Conservation (phyloP, 2,797 vertebrate species). For the Onychomys arenicola region DNA sequence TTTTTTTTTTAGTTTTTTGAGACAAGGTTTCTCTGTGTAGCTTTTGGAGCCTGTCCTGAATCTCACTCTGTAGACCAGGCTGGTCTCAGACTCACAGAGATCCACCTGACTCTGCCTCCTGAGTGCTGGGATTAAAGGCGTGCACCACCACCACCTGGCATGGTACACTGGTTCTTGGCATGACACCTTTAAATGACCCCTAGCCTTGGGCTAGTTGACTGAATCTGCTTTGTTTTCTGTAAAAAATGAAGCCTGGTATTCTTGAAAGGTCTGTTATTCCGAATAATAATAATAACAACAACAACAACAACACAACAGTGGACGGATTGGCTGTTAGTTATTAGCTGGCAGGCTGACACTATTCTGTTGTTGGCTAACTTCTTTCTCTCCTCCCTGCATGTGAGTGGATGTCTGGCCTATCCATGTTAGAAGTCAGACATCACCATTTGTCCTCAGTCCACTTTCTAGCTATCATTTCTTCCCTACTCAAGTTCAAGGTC, state of each 20-base stretch:
- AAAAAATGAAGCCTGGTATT: not conserved
- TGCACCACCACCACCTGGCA: too few species aligned
- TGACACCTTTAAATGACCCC: conserved; percentile 20
- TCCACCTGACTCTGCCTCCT: too few species aligned
- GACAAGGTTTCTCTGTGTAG: too few species aligned
- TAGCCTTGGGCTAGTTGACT: not conserved
- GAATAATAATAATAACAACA: not conserved
- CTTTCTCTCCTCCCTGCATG: not conserved
- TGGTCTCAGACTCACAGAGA: too few species aligned
- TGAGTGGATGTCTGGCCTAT: not conserved
- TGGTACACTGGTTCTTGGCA: not conserved
- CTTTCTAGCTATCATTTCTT: not conserved
- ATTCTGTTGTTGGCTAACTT: not conserved
- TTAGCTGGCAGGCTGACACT: not conserved
- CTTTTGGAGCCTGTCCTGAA: too few species aligned
- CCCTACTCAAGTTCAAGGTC: not conserved
- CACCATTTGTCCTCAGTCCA: not conserved
- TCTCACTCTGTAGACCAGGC: too few species aligned
- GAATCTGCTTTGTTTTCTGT: conserved; percentile 63
- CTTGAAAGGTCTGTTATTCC: not conserved
- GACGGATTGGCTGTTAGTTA: not conserved
- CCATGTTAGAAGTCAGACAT: not conserved
- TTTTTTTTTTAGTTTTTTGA: too few species aligned
- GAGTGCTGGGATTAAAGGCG: too few species aligned
- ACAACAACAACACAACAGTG: not conserved